Percentiles rank a stretch among this genome's conserved stretches.
These are phyloP conservation scores for Pardalotus punctatus DNA, from an alignment of 2,113 vertebrate genomes.

Conservation along the genomic window DNA sequence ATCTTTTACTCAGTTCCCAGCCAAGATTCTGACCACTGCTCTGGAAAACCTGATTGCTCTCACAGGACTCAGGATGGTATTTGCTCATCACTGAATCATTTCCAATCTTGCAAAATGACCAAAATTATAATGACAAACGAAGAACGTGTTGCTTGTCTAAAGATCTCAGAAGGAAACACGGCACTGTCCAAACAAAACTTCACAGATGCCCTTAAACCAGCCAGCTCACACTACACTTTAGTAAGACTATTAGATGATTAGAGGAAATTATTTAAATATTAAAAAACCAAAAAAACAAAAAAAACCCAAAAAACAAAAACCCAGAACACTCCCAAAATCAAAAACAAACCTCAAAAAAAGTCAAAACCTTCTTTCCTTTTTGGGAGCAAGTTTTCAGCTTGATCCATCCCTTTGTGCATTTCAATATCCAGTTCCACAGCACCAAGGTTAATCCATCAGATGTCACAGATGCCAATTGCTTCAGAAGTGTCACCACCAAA, in stretches of 20 bases:
- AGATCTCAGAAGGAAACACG: not conserved
- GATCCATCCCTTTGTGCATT: not conserved
- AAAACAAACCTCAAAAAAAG: not conserved
- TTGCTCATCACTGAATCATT: not conserved
- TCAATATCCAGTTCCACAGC: not conserved
- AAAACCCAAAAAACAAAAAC: not conserved
- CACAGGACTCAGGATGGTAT: not conserved
- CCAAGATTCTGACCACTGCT: not conserved
- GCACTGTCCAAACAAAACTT: not conserved
- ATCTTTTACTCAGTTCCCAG: not conserved
- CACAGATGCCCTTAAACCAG: not conserved
- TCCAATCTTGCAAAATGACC: not conserved
- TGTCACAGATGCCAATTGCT: not conserved
- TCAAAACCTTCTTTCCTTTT: not conserved
- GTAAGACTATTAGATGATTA: not conserved
- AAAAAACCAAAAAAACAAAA: not conserved
- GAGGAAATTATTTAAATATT: not conserved
- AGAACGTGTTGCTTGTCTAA: not conserved
- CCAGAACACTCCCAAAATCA: not conserved
- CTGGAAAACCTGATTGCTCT: not conserved
- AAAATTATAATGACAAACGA: not conserved
- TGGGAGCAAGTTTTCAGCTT: not conserved
- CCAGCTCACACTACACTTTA: not conserved
- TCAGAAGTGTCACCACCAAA: not conserved
- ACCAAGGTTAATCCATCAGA: not conserved